A percentile compares a stretch with the other conserved stretches of the same genome.
Conservation (phyloP, 2,888 invertebrate genomes). For the Clunio marinus region DNA sequence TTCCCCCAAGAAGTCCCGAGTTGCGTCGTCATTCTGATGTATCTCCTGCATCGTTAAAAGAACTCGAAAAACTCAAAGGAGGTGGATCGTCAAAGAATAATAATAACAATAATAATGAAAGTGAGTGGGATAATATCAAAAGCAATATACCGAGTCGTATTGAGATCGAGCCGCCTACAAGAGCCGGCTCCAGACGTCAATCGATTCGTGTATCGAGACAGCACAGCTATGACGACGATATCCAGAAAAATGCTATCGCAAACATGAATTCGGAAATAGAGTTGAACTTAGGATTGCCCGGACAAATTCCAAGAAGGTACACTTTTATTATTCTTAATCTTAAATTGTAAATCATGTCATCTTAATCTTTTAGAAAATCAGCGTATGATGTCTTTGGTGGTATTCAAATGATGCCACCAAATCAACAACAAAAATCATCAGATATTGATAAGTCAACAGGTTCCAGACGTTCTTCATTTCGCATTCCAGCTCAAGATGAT, state of each 20-base stretch:
- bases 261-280: conserved; percentile 49
- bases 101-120: conserved; percentile 23
- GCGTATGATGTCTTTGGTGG: conserved; percentile 76
- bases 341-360: neutral
- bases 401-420: conserved; percentile 43
- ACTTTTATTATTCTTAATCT: neutral
- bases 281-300: conserved; percentile 58
- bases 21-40: conserved; percentile 79
- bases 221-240: conserved; percentile 81
- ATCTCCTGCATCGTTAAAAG: conserved; percentile 80
- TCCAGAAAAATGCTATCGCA: conserved; percentile 51
- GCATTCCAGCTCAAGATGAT: conserved; percentile 56
- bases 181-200: conserved; percentile 56
- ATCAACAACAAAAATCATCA: conserved; percentile 40
- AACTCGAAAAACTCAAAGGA: conserved; percentile 73
- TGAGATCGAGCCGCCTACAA: conserved; percentile 48
- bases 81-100: neutral
- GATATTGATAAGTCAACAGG: conserved; percentile 45
- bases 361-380: conserved; percentile 57
- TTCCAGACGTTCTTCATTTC: conserved; percentile 61
- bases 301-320: conserved; percentile 68
- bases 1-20: conserved; percentile 81
- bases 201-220: conserved; percentile 64
- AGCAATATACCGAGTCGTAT: conserved; percentile 42
- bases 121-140: conserved; percentile 41